Evolutionary conservation across 2,797 vertebrate species (phyloP).

Genomic region (Clarias fuscus): DNA sequence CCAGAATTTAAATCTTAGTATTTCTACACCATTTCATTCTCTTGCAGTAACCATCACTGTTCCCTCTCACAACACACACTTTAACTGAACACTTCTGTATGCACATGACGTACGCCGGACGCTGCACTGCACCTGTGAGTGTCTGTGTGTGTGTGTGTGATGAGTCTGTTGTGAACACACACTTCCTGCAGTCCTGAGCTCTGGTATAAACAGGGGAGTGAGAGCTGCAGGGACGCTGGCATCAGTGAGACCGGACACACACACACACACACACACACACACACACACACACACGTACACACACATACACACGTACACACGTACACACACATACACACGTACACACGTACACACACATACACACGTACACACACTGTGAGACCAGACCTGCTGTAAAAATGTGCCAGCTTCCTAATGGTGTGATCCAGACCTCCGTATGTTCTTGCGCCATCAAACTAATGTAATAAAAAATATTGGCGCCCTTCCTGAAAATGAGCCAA

Average conservation of each 20-base stretch:
- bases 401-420: constrained; percentile 33
- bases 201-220: constrained; percentile 39
- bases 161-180: not conserved
- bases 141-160: not conserved
- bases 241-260: constrained; percentile 33
- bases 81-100: no score
- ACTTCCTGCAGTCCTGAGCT: constrained; percentile 29
- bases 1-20: no score
- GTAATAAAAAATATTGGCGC: not conserved
- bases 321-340: not conserved
- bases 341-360: constrained; percentile 18
- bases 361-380: constrained; percentile 37
- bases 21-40: no score
- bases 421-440: not conserved
- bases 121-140: no score
- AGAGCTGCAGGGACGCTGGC: constrained; percentile 43
- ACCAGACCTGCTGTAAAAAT: constrained; percentile 34
- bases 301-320: not conserved
- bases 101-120: no score
- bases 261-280: not conserved
- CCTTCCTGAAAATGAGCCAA: not conserved
- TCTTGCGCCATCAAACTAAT: not conserved
- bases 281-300: no score
- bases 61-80: no score
- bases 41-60: no score